Evolutionary conservation across 2,888 invertebrate species (phyloP), one percentile per base, ranked within the genome.

Genomic region (Heterodera filipjevi): DNA sequence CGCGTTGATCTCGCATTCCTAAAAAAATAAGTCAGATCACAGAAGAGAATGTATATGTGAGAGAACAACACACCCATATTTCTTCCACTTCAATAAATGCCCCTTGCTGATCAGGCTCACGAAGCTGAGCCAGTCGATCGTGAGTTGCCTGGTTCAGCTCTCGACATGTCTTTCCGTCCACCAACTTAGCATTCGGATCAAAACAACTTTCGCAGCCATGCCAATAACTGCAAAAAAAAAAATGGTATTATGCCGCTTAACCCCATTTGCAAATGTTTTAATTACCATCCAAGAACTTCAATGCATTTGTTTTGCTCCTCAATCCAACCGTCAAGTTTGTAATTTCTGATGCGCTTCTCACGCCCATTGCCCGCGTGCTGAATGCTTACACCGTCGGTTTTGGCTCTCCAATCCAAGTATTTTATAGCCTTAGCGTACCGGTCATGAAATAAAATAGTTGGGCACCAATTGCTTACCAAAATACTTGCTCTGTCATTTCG

Each of bases 371-470:
- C 71, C 8, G 71, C 71, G 30, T 71, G 71, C 3, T 12, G 10
- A 3, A 71, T 33, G 8, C 22, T 3, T 14, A 44, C 35, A 8
- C 35, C 33, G 3, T 66, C 66, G 8, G 16, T 30, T 39, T 39
- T 44, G 14, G 71, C 71, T n/a, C 35, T 71, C 71, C 71, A 71
- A 8, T 71, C 44, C 44, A 71, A 46, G 16, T 71, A 71, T 71
- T 71, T 39, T 3, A 71, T 39, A 8, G 71, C 71, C 39, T 49
- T 10, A 19, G 16, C 16, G 14, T 49, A n/a, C n/a, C n/a, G n/a
- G n/a, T n/a, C n/a, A n/a, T 14, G 16, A 49, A 39, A 39, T 39
- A 39, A 39, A 39, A 6, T 39, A n/a, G n/a, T n/a, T n/a, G n/a
- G n/a, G n/a, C n/a, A n/a, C n/a, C n/a, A n/a, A n/a, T n/a, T n/a